Conservation (phyloP, 2,888 invertebrate species). For the Hanleya hanleyi region DNA sequence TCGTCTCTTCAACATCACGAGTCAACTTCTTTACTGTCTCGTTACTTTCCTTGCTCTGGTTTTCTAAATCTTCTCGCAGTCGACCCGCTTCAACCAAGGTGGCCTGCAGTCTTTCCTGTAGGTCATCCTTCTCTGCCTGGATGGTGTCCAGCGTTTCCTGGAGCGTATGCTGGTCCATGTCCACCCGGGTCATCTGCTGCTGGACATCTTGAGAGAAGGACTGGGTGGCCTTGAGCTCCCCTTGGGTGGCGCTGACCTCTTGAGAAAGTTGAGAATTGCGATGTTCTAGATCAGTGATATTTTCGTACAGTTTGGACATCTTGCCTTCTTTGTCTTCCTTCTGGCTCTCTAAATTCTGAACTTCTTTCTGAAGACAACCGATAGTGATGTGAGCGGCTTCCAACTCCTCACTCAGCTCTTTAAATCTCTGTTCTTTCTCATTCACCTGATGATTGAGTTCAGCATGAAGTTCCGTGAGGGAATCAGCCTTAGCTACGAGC, state of each 20-base stretch:
- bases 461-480: background rate
- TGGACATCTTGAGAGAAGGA: conserved; percentile 41
- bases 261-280: background rate
- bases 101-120: background rate
- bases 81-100: background rate
- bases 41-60: background rate
- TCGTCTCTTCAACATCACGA: background rate
- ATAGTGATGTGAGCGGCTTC: background rate
- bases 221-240: conserved; percentile 29
- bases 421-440: background rate
- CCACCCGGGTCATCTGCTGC: conserved; percentile 36
- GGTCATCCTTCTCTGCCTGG: conserved; percentile 8
- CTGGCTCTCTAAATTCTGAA: background rate
- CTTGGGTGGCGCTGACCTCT: conserved; percentile 13
- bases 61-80: conserved; percentile 11
- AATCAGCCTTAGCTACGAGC: conserved; percentile 7
- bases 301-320: background rate
- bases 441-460: background rate
- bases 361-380: background rate
- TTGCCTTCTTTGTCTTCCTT: background rate
- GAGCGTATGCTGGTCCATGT: conserved; percentile 29
- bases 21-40: background rate
- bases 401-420: background rate
- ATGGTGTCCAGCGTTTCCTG: conserved; percentile 8
- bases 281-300: background rate